phyloP scores from a whole-genome alignment of 2,888 invertebrate genomes.

The Brassicogethes aeneus region DNA sequence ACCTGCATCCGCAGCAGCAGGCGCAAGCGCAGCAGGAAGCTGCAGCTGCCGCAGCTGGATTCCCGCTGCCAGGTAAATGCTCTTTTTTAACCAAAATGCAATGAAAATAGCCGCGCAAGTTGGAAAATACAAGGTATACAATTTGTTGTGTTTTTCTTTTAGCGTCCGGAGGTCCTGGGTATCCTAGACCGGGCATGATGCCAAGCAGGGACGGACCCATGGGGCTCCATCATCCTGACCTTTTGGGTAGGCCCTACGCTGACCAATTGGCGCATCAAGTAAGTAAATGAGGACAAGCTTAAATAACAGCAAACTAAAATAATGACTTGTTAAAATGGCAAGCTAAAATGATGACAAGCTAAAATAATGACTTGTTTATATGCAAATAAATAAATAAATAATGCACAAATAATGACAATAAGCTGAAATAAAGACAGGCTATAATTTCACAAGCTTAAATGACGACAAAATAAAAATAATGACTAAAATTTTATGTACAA shows the following conservation, averaged over 20 bases:
- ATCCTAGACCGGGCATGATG: conserved; percentile 53
- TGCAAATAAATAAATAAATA: not conserved
- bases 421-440: too few relatives aligned
- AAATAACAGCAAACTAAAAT: not conserved
- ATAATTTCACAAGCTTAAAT: too few relatives aligned
- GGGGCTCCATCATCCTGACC: conserved; percentile 65
- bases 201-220: conserved; percentile 52
- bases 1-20: conserved; percentile 71
- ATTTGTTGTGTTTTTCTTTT: conserved; percentile 10
- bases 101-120: not conserved
- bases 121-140: not conserved
- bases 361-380: too few relatives aligned
- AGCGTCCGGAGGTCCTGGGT: conserved; percentile 48
- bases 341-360: too few relatives aligned
- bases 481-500: too few relatives aligned
- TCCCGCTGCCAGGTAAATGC: conserved; percentile 48
- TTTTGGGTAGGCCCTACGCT: conserved; percentile 71
- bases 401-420: not conserved
- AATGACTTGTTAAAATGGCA: too few relatives aligned
- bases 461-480: too few relatives aligned
- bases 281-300: conserved; percentile 15
- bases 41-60: conserved; percentile 43
- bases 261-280: conserved; percentile 72
- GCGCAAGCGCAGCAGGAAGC: conserved; percentile 64
- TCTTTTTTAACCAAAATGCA: too few relatives aligned